phyloP scores from a whole-genome alignment of 2,113 vertebrate genomes.

The Rafetus swinhoei region DNA sequence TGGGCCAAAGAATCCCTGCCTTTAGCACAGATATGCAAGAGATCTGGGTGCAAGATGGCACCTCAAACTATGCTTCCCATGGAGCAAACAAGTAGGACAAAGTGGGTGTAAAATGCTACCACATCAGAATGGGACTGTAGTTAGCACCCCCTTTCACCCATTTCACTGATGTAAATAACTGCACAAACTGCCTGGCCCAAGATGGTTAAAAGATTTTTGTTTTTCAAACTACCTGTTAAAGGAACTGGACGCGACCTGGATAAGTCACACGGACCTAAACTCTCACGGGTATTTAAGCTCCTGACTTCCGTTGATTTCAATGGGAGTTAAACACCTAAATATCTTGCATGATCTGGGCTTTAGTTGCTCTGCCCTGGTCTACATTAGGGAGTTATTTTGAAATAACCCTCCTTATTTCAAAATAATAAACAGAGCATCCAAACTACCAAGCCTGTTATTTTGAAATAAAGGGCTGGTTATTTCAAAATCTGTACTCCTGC shows the following conservation, averaged over 20 bases:
- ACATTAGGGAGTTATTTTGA: too few relatives aligned
- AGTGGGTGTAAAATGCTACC: not conserved
- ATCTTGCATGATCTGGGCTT: accelerated
- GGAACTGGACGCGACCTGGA: not conserved
- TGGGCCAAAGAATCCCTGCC: not conserved
- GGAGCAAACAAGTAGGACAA: not conserved
- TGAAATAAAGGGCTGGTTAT: too few relatives aligned
- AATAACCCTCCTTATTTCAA: too few relatives aligned
- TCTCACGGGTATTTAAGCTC: not conserved
- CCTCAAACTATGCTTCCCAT: not conserved
- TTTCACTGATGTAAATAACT: not conserved
- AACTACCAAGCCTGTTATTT: too few relatives aligned
- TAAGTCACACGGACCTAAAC: not conserved
- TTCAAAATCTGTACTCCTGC: too few relatives aligned
- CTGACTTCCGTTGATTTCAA: not conserved
- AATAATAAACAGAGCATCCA: too few relatives aligned
- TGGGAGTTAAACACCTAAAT: not conserved
- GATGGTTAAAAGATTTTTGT: not conserved
- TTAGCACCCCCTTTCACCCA: too few relatives aligned
- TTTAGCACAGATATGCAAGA: not conserved
- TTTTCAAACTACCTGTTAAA: not conserved
- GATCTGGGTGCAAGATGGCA: not conserved
- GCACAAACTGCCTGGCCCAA: accelerated
- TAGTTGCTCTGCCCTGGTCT: not conserved
- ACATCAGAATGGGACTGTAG: not conserved